Evolutionary conservation across 1,140 invertebrate species (phyloP).

Genomic region (Achatina immaculata): DNA sequence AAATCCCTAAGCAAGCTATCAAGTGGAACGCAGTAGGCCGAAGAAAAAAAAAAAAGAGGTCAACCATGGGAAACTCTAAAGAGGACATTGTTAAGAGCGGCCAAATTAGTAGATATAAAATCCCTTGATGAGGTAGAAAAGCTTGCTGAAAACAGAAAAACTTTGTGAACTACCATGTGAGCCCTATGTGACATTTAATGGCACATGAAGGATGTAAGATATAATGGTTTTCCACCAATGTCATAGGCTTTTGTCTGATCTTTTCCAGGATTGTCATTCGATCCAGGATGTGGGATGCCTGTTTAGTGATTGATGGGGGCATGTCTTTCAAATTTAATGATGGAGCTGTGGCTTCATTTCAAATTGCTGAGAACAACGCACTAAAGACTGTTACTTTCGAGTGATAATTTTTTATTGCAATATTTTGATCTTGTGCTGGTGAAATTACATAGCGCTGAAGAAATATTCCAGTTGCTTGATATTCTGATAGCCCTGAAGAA

Average conservation of each 20-base stretch:
- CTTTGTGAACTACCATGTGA: too few species aligned
- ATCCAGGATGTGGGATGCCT: constrained; percentile 94
- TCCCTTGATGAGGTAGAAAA: too few species aligned
- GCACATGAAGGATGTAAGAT: too few species aligned
- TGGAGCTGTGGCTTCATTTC: constrained; percentile 87
- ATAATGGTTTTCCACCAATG: background rate
- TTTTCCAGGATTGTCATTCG: constrained; percentile 79
- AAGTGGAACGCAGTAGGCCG: too few species aligned
- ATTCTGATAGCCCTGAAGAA: too few species aligned
- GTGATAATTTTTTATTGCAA: constrained; percentile 39
- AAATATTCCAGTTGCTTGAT: too few species aligned
- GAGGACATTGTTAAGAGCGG: too few species aligned
- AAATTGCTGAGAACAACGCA: constrained; percentile 88
- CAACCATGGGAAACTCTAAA: too few species aligned
- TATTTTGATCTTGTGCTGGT: background rate
- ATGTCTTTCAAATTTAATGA: constrained; percentile 95
- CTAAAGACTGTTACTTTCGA: constrained; percentile 81
- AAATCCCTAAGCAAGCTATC: background rate
- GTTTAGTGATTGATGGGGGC: constrained; percentile 95
- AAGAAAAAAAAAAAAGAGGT: too few species aligned
- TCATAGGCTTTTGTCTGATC: background rate
- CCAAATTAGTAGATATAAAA: too few species aligned
- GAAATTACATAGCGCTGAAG: background rate
- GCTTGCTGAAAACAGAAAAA: too few species aligned
- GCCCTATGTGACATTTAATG: too few species aligned